phyloP scores from a whole-genome alignment of 1,140 invertebrate genomes.

The Antheraea mylitta region DNA sequence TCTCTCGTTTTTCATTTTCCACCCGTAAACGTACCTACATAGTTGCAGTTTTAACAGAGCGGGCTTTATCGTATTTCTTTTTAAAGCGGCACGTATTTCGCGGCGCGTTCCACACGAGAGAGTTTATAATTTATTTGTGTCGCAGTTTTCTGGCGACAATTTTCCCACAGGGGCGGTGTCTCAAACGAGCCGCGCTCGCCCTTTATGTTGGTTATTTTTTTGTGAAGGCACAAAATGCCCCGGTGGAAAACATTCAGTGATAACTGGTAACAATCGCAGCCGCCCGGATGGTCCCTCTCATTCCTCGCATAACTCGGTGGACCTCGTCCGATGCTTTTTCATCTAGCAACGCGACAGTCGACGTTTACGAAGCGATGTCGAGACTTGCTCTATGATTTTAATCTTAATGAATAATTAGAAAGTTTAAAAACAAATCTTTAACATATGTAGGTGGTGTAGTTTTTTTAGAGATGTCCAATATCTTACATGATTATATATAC shows the following conservation, averaged over 20 bases:
- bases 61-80: conserved; percentile 30
- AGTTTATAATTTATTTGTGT: conserved; percentile 77
- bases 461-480: background rate
- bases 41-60: conserved; percentile 41
- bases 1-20: conserved; percentile 17
- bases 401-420: conserved; percentile 1
- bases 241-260: conserved; percentile 76
- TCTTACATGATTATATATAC: background rate
- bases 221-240: conserved; percentile 71
- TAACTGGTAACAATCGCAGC: conserved; percentile 77
- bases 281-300: conserved; percentile 70
- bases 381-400: background rate
- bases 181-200: conserved; percentile 73
- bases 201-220: conserved; percentile 72
- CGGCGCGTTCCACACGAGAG: conserved; percentile 65
- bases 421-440: background rate
- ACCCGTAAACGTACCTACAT: conserved; percentile 23
- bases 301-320: conserved; percentile 66
- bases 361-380: background rate
- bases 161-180: conserved; percentile 76
- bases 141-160: conserved; percentile 76
- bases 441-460: background rate
- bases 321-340: conserved; percentile 68
- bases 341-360: conserved; percentile 42
- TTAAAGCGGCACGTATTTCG: conserved; percentile 49